Conservation (phyloP, 2,113 vertebrate genomes). For the Halcyon senegalensis region DNA sequence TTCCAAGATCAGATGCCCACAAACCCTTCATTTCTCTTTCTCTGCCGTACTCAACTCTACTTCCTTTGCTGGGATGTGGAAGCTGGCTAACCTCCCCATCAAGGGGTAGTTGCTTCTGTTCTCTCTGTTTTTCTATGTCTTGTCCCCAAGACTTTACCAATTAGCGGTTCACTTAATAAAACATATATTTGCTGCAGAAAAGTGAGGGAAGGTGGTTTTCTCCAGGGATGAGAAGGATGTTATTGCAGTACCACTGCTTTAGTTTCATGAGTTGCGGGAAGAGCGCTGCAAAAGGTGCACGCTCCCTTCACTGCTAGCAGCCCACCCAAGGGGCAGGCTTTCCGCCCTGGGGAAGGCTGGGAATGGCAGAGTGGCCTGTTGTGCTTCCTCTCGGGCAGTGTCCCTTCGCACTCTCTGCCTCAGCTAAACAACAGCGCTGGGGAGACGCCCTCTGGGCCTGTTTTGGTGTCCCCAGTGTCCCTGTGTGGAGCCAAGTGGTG, state of each 20-base stretch:
- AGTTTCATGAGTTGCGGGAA: not conserved
- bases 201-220: not conserved
- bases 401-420: not conserved
- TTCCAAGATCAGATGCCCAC: not conserved
- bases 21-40: not conserved
- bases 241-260: not conserved
- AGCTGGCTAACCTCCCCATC: not conserved
- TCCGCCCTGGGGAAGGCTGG: rapidly evolving
- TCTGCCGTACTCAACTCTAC: not conserved
- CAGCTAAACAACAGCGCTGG: not conserved
- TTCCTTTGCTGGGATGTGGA: not conserved
- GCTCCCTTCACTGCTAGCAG: not conserved
- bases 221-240: not conserved
- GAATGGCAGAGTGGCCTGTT: not conserved
- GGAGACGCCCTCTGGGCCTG: not conserved
- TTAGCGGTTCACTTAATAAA: not conserved
- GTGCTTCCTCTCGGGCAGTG: not conserved
- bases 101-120: not conserved
- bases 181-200: not conserved
- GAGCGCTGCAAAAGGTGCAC: not conserved
- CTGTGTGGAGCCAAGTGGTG: not conserved
- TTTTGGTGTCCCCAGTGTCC: not conserved
- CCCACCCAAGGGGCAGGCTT: not conserved
- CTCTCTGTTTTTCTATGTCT: not conserved
- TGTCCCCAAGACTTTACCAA: not conserved